Evolutionary conservation across 2,888 invertebrate genomes (phyloP).

Genomic region (Acanthopleura granulata): DNA sequence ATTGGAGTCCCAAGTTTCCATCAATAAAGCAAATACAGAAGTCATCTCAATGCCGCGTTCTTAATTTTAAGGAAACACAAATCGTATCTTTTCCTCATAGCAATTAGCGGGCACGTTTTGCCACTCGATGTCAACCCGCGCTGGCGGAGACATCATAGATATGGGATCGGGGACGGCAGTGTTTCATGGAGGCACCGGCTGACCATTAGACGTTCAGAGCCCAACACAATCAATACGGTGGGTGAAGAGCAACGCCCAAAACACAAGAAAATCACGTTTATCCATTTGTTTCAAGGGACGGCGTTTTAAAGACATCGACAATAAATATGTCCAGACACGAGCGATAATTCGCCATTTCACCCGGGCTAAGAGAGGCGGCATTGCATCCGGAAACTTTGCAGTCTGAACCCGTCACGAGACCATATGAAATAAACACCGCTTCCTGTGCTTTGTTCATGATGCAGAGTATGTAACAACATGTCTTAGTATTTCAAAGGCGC

Average conservation of each 20-base stretch:
- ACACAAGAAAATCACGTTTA: neutral
- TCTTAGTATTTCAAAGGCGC: too few species aligned
- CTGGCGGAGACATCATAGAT: neutral
- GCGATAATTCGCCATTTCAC: too few species aligned
- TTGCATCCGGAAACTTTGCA: too few species aligned
- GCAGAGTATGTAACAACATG: too few species aligned
- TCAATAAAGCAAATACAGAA: neutral
- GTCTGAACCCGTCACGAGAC: too few species aligned
- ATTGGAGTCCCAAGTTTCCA: neutral
- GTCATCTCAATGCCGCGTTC: neutral
- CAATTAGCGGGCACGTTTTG: slow-evolving; percentile 5
- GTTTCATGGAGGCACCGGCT: neutral
- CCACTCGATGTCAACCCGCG: neutral
- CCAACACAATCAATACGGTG: neutral
- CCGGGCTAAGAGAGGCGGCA: too few species aligned
- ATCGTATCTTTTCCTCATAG: slow-evolving; percentile 7
- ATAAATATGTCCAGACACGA: too few species aligned
- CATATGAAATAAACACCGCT: too few species aligned
- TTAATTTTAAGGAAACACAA: slow-evolving; percentile 1
- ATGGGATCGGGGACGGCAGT: neutral
- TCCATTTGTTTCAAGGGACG: too few species aligned
- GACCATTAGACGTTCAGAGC: neutral
- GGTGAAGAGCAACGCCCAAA: neutral
- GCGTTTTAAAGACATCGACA: too few species aligned
- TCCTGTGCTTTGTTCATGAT: too few species aligned